Evolutionary conservation across 1,140 invertebrate genomes (phyloP), one percentile per base, ranked within the genome.

Genomic region (Spodoptera litura): DNA sequence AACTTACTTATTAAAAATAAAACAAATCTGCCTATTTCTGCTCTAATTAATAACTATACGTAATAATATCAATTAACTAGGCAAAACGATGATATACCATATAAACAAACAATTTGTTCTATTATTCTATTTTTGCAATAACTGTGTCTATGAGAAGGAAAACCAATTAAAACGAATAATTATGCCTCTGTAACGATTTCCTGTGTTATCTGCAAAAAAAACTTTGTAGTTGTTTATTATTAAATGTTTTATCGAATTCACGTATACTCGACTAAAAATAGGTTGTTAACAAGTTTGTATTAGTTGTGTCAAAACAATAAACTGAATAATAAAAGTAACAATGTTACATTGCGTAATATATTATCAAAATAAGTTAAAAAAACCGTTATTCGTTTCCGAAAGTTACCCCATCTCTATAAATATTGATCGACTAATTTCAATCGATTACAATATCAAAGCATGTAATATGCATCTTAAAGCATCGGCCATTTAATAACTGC

Each of bases 381-480:
- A 49, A 20, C 38, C 62, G 62, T 66, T 66, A 64, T 15, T 27
- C 10, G 20, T 38, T 20, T 12, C n/a, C 15, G 15, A 15, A 52
- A 13, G 10, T n/a, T n/a, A 15, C 0, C 35, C 61, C 44, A 25
- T 27, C 66, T 49, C 66, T 10, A 70, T 66, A 49, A 66, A 66
- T 66, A 66, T 70, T 52, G 66, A 70, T 70, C 66, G 20, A 52
- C 66, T 70, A 53, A 70, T 52, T 66, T 31, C 31, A 31, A 70
- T 70, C 49, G 49, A 70, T 70, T 70, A 70, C 49, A 70, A 70
- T 70, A 70, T 53, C 13, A 70, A 70, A 51, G 66, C 49, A 12
- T 53, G 20, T 53, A 70, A 70, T 70, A 70, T n/a, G 25, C 66
- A 70, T 70, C 66, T 70, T 70, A 70, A 70, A 70, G 49, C 44